Conservation (phyloP, 2,888 invertebrate species). For the Muschampia plurimacula region DNA sequence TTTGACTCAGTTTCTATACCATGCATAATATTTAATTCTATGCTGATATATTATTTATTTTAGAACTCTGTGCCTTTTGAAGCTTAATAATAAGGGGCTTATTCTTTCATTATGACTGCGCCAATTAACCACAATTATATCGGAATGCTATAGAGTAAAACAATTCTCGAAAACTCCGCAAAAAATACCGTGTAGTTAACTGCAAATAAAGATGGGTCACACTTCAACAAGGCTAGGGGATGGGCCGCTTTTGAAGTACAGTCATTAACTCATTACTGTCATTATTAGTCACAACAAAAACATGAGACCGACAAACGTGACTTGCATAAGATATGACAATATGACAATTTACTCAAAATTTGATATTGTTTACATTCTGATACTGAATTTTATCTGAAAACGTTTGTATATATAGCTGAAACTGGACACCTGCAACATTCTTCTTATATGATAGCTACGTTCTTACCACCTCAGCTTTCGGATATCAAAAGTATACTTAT, state of each 20-base stretch:
- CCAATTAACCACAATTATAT: neutral
- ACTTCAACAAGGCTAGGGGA: neutral
- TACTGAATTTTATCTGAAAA: neutral
- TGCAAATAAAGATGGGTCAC: too few species aligned
- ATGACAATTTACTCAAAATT: neutral
- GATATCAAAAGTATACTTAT: neutral
- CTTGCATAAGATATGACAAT: neutral
- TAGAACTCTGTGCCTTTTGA: neutral
- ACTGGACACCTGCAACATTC: neutral
- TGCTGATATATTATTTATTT: neutral
- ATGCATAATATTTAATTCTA: neutral
- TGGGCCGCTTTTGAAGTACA: neutral
- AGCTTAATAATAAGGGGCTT: neutral
- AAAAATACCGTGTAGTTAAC: too few species aligned
- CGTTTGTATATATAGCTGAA: neutral
- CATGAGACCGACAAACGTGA: neutral
- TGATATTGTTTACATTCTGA: constrained; percentile 2
- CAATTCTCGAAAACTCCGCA: too few species aligned
- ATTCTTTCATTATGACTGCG: neutral
- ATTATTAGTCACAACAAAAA: neutral
- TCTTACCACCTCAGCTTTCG: neutral
- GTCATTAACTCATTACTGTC: too few species aligned
- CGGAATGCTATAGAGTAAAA: too few species aligned
- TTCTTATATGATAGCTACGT: neutral
- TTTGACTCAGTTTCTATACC: neutral